Evolutionary conservation across 2,888 invertebrate genomes (phyloP), one percentile per base, ranked within the genome.

Genomic region (Hetaerina titia): DNA sequence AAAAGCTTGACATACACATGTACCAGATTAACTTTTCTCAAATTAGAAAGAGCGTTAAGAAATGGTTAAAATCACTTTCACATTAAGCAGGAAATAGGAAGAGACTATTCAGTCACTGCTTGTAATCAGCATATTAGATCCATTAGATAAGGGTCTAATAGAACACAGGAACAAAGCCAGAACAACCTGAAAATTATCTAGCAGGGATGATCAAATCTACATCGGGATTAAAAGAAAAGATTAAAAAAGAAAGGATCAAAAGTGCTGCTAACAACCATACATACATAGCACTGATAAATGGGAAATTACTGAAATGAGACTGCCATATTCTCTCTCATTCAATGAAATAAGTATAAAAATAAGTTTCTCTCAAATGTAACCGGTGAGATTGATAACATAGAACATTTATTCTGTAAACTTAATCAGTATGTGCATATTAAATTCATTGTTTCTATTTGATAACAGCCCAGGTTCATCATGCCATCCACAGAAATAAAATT

Each of bases 321-420:
- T 31, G 25, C 81, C 25, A 31, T 81, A 31, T 81, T 81, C 81
- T 31, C 25, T 81, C 81, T 31, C 25, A 22, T 7, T 9, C 13
- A 81, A 31, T 81, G 81, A 81, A 81, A 81, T 31, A 31, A 15
- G 31, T 81, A 81, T 15, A 81, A 81, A 81, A 81, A 81, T 81
- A 31, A 81, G 25, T 81, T 81, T 31, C 11, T 81, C 25, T 74
- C 13, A 25, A 74, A 74, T 31, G 13, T 81, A 81, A 81, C 11
- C 13, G 81, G 15, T 81, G 69, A n/a, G 31, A 81, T 81, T 81
- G 81, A 69, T 31, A 81, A 25, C 31, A 81, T 25, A 81, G n/a
- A 81, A 19, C 81, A 31, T 81, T 31, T 31, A 81, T 81, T 81
- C 15, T 4, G 81, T 11, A 31, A 81, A 81, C 25, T 81, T 13